Evolutionary conservation across 2,113 vertebrate species (phyloP), one percentile per base, ranked within the genome.

Genomic region (Glareola pratincola): DNA sequence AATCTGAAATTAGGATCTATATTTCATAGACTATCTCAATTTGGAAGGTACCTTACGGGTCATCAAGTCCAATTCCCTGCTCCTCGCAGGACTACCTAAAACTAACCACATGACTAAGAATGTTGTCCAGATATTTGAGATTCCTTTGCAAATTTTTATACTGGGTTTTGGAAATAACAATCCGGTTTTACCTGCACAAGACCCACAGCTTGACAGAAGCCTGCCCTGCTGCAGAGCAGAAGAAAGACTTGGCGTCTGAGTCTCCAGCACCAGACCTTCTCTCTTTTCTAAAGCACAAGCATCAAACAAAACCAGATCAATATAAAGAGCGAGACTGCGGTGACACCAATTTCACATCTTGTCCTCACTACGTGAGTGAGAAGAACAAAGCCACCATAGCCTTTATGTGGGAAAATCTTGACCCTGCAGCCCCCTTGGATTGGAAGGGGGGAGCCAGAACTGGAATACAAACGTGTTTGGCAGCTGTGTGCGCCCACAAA

Each of bases 231-330:
- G 26, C 63, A 76, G 21, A 82, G 34, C 30, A 75, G 29, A 68
- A 85, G 67, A 45, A 59, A 72, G 34, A 85, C 18, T 18, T 1
- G 0, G 27, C 37, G 54, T 7, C 0, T 0, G 15, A 75, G 43
- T 32, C 50, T 37, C n/a, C 23, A 71, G 32, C 56, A 93, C 29
- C 27, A 84, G 45, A 39, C 26, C 20, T n/a, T 6, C 50, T n/a
- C 54, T 79, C 32, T 85, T 85, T 50, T 34, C 56, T 71, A 47
- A 91, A 75, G 26, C 14, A n/a, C 7, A 54, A 8, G 6, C 74
- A 3, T 56, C 12, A 53, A 78, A 90, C 53, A 73, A 57, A 85
- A 47, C 9, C 1, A 0, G 24, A 10, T 67, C 41, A 20, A 75
- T 32, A 75, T 3, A 19, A 72, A 62, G 32, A 56, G 43, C 7